A percentile compares a stretch with the other conserved stretches of the same genome.
Evolutionary conservation across 2,113 vertebrate species (phyloP).

Genomic region (Atrichornis clamosus): DNA sequence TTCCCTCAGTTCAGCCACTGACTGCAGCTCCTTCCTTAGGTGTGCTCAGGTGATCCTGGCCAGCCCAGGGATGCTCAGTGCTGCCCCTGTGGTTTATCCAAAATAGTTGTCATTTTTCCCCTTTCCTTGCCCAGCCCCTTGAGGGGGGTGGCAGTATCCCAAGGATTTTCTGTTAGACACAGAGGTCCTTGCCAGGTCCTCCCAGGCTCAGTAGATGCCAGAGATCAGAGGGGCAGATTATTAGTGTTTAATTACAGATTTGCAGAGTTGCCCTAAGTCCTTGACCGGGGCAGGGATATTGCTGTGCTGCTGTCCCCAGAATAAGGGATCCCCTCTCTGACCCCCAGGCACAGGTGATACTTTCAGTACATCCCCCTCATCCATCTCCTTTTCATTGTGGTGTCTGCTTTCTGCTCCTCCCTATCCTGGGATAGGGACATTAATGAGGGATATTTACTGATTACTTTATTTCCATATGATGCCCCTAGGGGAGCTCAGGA

Average conservation of each 20-base stretch:
- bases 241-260: background rate
- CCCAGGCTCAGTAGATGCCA: background rate
- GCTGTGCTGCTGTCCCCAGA: background rate
- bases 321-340: background rate
- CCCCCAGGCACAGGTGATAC: background rate
- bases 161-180: background rate
- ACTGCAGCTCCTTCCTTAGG: background rate
- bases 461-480: background rate
- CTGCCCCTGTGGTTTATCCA: background rate
- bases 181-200: background rate
- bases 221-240: background rate
- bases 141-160: background rate
- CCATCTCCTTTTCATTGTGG: background rate
- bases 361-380: background rate
- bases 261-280: background rate
- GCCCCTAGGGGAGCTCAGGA: too few species aligned
- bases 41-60: background rate
- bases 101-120: background rate
- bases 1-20: background rate
- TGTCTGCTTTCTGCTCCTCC: background rate
- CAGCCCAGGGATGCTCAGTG: background rate
- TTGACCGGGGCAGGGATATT: accelerated
- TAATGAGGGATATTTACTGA: background rate
- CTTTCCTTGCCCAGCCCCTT: background rate
- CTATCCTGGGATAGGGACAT: background rate